Base-by-base conservation (phyloP, 2,888 invertebrate genomes). In the Acanthococcus lagerstroemiae region DNA sequence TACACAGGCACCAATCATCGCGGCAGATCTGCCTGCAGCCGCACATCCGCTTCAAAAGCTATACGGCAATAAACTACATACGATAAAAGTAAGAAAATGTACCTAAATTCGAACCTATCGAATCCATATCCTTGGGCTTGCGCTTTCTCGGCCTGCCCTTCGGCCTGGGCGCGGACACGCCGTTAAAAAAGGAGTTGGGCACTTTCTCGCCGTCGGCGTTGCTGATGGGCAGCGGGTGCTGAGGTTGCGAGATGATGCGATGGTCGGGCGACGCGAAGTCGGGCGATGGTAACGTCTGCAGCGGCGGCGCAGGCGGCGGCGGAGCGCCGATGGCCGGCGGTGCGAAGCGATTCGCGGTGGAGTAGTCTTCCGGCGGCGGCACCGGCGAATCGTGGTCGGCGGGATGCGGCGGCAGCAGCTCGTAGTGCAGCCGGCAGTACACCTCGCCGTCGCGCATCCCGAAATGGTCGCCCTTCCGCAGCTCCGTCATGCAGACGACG, bases 391-490 rank as follows among this genome's bases (percentile, higher is more conserved):
- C 27, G 79, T 80, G 57, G 30, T 63, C 12, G 55, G 61, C 52
- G 25, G 52, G 63, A 57, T 63, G 52, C 65, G 48, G 60, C 58
- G 68, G 71, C 46, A 75, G 70, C 67, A 75, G 76, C 74, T 84
- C 84, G 75, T 84, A 85, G 75, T 86, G 85, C 68, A 82, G 75
- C 80, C 90, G 86, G 81, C 95, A 95, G 75, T 91, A 87, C 56
- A 95, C 88, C 71, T 88, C 84, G 66, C 89, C 86, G 72, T 91
- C 90, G 72, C 90, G 83, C 80, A 95, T 89, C 71, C 94, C 94
- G 79, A 94, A 96, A 73, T 92, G 91, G 76, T 96, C 95, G 48
- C 96, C 96, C 75, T 94, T 92, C 67, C 87, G 89, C 68, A 96
- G 81, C 4, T 88, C 86, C 44, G 87, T 83, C 76, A 85, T 86